phyloP scores from a whole-genome alignment of 30 jellyfish, hydroid and myxozoan species.

The Phacellophora camtschatica region DNA sequence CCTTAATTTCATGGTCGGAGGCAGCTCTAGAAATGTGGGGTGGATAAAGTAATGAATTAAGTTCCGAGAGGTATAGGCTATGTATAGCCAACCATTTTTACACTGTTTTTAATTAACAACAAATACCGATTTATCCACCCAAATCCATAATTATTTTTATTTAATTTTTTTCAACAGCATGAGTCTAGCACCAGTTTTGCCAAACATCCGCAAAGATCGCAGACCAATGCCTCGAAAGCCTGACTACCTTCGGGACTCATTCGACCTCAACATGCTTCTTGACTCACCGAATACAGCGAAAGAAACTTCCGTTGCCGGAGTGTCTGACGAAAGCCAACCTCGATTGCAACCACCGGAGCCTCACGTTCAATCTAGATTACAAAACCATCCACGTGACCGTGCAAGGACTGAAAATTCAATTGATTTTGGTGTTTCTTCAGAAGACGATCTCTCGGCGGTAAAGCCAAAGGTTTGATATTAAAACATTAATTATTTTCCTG shows the following conservation, averaged over 20 bases:
- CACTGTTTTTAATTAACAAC: too few relatives aligned
- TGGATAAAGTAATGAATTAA: too few relatives aligned
- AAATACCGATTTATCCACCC: too few relatives aligned
- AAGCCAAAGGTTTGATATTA: background rate
- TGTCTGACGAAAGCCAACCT: conserved; percentile 48
- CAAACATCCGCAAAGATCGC: background rate
- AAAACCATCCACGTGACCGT: conserved; percentile 4
- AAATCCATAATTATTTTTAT: too few relatives aligned
- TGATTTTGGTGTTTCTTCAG: conserved; percentile 40
- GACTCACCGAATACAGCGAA: background rate
- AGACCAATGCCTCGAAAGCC: conserved; percentile 63
- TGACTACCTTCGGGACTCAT: conserved; percentile 41
- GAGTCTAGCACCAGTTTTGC: background rate
- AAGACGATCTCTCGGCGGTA: conserved; percentile 7
- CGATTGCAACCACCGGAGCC: conserved; percentile 51
- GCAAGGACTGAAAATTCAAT: background rate
- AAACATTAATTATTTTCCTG: background rate
- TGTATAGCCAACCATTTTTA: too few relatives aligned
- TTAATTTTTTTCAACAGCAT: background rate
- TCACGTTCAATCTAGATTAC: background rate
- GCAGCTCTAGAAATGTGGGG: too few relatives aligned
- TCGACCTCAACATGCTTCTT: conserved; percentile 20
- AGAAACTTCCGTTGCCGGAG: background rate
- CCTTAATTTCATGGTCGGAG: too few relatives aligned
- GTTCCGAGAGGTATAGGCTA: too few relatives aligned